These are phyloP conservation scores for Morone saxatilis DNA, from an alignment of 2,113 vertebrate genomes.

Conservation along the genomic window DNA sequence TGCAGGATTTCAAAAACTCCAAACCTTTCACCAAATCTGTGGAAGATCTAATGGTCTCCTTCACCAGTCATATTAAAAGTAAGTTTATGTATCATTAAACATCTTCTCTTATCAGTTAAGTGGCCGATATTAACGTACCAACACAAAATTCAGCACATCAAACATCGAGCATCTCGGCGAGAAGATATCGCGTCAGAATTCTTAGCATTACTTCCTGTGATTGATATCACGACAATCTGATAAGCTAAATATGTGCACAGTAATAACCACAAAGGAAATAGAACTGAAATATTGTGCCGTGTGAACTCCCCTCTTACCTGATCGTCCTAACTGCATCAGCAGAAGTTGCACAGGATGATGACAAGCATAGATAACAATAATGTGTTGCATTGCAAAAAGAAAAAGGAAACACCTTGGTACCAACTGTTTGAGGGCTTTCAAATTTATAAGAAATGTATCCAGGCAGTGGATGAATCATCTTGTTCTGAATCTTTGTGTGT, in stretches of 20 bases:
- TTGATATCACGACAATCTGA: background rate
- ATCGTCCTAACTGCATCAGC: background rate
- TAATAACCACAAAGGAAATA: constrained; percentile 53
- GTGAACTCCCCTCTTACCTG: background rate
- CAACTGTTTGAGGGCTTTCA: too few species aligned
- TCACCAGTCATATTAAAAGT: constrained; percentile 91
- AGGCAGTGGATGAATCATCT: too few species aligned
- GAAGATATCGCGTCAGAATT: background rate
- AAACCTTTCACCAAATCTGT: constrained; percentile 90
- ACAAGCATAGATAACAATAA: background rate
- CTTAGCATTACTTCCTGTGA: constrained; percentile 36
- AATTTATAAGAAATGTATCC: background rate
- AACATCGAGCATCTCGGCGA: background rate
- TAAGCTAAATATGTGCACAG: background rate
- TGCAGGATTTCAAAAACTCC: constrained; percentile 83
- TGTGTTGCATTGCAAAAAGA: background rate
- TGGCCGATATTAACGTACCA: too few species aligned
- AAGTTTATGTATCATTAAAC: background rate
- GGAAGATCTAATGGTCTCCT: constrained; percentile 90
- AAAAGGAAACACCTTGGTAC: background rate
- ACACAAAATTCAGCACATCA: background rate
- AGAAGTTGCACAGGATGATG: constrained; percentile 2
- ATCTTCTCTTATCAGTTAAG: too few species aligned
- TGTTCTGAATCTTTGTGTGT: background rate
- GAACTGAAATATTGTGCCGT: background rate